Base-by-base conservation (phyloP, 2,113 vertebrate species). In the Alaudala cheleensis region DNA sequence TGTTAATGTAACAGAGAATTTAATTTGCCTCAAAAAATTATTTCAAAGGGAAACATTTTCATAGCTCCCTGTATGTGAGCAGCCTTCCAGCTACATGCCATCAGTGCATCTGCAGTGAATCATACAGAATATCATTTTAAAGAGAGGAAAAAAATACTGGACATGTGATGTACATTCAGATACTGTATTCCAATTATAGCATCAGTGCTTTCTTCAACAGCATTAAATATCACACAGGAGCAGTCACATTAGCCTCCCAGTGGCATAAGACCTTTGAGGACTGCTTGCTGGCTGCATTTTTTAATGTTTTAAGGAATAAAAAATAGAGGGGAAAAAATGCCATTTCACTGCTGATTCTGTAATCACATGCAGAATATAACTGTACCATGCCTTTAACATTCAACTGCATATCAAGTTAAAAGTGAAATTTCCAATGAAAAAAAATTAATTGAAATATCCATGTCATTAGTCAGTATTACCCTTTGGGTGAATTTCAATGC, bases 61-160 rank as follows among this genome's bases (percentile, higher is more conserved):
- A 91, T 90, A 58, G 17, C 14, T 92, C 77, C 71, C 71, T 81
- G 34, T 71, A 67, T 33, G 81, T 96, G 86, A 98, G 84, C 94
- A 90, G 86, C 88, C 97, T 93, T 94, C 66, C 77, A 97, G 77
- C 90, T 97, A 91, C 80, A 77, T 53, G 50, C 37, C 82, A 86
- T 60, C 71, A 93, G 71, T 90, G 57, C 88, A 92, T 97, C 83
- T 95, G 91, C 94, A 96, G 93, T 93, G 93, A 97, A 91, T 97
- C 89, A 94, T 79, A 90, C 39, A 91, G 88, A 95, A 87, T 72
- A 89, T 79, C 4, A 81, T 80, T 93, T 96, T 91, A 96, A 92
- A 76, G 65, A 92, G 12, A 49, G n/a, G 10, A 37, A 93, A 91
- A 28, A 62, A 81, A 93, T 62, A 77, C 61, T 95, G 89, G 86